A percentile compares a stretch with the other conserved stretches of the same genome.
Conservation (phyloP, 2,888 invertebrate genomes). For the Azorinus chamasolen region DNA sequence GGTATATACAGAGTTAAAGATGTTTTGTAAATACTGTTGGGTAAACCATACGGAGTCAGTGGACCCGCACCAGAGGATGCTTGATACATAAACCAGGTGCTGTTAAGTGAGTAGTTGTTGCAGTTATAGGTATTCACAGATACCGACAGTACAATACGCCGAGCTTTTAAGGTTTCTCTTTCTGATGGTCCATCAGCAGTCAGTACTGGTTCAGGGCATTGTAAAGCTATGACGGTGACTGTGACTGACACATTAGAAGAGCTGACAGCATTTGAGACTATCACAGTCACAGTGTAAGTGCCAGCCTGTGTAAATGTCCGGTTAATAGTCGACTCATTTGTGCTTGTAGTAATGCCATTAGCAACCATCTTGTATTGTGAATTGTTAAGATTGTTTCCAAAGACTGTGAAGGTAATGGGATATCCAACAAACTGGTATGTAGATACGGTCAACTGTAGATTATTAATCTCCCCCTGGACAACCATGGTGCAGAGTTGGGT, state of each 20-base stretch:
- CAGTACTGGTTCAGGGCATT: slow-evolving; percentile 67
- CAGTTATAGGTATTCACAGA: slow-evolving; percentile 66
- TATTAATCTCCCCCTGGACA: slow-evolving; percentile 59
- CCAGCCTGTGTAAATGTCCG: slow-evolving; percentile 63
- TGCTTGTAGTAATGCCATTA: slow-evolving; percentile 35
- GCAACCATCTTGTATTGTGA: slow-evolving; percentile 65
- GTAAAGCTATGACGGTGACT: slow-evolving; percentile 66
- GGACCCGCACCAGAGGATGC: slow-evolving; percentile 42
- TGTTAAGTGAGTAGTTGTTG: slow-evolving; percentile 63
- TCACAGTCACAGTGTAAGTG: slow-evolving; percentile 60
- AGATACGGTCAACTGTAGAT: slow-evolving; percentile 55
- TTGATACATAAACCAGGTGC: slow-evolving; percentile 70
- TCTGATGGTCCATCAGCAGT: slow-evolving; percentile 53
- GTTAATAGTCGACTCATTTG: slow-evolving; percentile 33
- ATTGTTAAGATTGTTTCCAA: slow-evolving; percentile 62
- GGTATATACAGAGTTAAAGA: slow-evolving; percentile 56
- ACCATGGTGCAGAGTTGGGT: slow-evolving; percentile 47
- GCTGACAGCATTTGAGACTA: slow-evolving; percentile 72
- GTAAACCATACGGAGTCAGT: no score
- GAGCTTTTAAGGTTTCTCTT: slow-evolving; percentile 49
- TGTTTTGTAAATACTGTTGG: slow-evolving; percentile 21
- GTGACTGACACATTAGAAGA: slow-evolving; percentile 21
- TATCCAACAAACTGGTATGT: slow-evolving; percentile 59
- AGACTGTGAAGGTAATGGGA: slow-evolving; percentile 56
- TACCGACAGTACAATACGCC: slow-evolving; percentile 65